These are phyloP conservation scores for Ahaetulla prasina DNA, from an alignment of 2,113 vertebrate genomes.

Conservation along the genomic window DNA sequence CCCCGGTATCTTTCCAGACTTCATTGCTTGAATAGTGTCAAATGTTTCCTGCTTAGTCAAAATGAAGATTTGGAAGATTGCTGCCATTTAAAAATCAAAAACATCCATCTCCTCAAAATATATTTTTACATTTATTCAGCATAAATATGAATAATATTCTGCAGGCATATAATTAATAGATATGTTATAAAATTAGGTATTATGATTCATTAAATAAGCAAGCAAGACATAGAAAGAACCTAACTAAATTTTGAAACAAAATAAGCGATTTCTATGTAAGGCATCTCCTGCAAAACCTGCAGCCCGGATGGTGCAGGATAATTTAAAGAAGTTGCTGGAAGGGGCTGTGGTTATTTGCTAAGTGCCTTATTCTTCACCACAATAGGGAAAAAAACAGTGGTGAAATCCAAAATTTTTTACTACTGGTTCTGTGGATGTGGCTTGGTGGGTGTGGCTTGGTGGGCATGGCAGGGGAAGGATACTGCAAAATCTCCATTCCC, in stretches of 20 bases:
- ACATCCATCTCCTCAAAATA: not conserved
- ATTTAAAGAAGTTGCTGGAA: not conserved
- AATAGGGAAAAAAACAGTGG: no score
- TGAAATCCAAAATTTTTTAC: no score
- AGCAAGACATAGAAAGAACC: not conserved
- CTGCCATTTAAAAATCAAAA: not conserved
- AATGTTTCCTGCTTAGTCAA: not conserved
- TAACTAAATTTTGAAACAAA: not conserved
- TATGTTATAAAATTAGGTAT: not conserved
- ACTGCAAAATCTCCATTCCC: no score
- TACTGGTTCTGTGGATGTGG: no score
- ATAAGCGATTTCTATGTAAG: not conserved
- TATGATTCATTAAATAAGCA: not conserved
- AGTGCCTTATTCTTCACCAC: not conserved
- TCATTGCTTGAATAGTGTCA: not conserved
- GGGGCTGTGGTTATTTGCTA: not conserved
- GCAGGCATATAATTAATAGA: not conserved
- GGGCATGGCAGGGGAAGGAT: no score
- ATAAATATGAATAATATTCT: not conserved
- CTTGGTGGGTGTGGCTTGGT: no score
- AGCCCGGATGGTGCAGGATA: not conserved
- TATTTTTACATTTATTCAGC: not conserved
- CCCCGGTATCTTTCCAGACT: not conserved
- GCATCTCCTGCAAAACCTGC: not conserved
- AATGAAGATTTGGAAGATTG: not conserved